Conservation (phyloP, 2,888 invertebrate genomes). For the Clepsis dumicolana region DNA sequence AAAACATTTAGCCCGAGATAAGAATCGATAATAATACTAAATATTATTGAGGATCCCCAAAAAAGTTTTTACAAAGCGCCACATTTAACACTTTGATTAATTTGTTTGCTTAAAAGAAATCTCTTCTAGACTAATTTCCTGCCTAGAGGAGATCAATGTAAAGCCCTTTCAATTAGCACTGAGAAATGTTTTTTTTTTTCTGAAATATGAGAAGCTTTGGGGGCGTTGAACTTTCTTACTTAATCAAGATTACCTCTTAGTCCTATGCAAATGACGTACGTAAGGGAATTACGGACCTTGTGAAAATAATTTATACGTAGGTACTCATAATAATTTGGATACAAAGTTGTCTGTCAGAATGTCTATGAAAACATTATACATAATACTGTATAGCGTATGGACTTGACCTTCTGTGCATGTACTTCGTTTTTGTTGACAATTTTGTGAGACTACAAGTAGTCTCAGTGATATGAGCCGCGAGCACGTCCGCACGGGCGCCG, state of each 20-base stretch:
- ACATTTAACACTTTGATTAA: conserved; percentile 53
- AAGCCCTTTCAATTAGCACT: conserved; percentile 44
- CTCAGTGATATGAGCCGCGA: too few relatives aligned
- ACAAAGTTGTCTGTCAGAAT: too few relatives aligned
- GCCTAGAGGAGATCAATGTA: conserved; percentile 51
- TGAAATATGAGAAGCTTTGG: conserved; percentile 36
- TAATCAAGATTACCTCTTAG: conserved; percentile 36
- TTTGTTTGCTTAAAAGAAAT: conserved; percentile 52
- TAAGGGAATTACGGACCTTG: not conserved
- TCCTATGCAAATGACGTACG: conserved; percentile 16
- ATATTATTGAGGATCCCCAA: conserved; percentile 24
- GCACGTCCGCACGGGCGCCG: too few relatives aligned
- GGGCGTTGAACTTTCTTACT: conserved; percentile 34
- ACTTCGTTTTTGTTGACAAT: too few relatives aligned
- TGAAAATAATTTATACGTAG: not conserved
- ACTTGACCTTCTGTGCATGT: too few relatives aligned
- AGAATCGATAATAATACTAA: too few relatives aligned
- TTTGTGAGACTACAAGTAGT: too few relatives aligned
- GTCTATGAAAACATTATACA: too few relatives aligned
- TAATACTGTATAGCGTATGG: too few relatives aligned
- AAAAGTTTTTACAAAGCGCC: conserved; percentile 46
- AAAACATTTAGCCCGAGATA: too few relatives aligned
- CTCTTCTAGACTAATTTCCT: conserved; percentile 54
- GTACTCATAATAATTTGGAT: too few relatives aligned
- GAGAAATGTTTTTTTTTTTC: conserved; percentile 41